These are phyloP conservation scores for Camponotus fellah DNA, from an alignment of 2,888 invertebrate genomes.

Conservation along the genomic window DNA sequence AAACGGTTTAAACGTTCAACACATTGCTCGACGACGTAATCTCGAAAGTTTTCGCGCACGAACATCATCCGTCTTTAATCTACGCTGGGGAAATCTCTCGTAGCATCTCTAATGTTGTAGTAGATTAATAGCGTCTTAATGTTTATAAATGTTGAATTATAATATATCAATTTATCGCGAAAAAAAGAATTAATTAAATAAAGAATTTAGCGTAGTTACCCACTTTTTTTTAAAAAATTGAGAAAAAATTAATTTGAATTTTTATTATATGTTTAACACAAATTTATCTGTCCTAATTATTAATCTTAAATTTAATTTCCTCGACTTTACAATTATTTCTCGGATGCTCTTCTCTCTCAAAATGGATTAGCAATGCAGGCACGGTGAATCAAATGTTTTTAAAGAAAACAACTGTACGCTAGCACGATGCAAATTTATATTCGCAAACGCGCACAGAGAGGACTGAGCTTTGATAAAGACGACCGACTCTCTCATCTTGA, in stretches of 20 bases:
- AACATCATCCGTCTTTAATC: slow-evolving; percentile 36
- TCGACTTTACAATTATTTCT: background rate
- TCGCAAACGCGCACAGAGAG: background rate
- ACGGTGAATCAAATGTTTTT: slow-evolving; percentile 6
- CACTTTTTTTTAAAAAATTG: no score
- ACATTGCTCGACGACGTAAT: slow-evolving; percentile 11
- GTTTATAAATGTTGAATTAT: background rate
- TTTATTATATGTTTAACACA: background rate
- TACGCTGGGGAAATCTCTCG: slow-evolving; percentile 8
- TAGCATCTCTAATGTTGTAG: background rate
- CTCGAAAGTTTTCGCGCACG: slow-evolving; percentile 37
- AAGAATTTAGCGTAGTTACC: background rate
- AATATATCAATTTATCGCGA: background rate
- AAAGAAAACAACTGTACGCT: background rate
- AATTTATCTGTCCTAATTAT: background rate
- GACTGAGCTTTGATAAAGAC: slow-evolving; percentile 17
- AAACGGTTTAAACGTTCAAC: slow-evolving; percentile 27
- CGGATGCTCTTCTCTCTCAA: background rate
- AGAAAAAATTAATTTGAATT: background rate
- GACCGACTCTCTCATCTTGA: slow-evolving; percentile 3
- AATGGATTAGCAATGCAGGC: background rate
- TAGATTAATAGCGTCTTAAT: slow-evolving; percentile 13
- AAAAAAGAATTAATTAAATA: background rate
- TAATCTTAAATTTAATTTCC: slow-evolving; percentile 1
- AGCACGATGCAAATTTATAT: slow-evolving; percentile 33